These are phyloP conservation scores for Gobius niger DNA, from an alignment of 2,113 vertebrate species.

Conservation along the genomic window DNA sequence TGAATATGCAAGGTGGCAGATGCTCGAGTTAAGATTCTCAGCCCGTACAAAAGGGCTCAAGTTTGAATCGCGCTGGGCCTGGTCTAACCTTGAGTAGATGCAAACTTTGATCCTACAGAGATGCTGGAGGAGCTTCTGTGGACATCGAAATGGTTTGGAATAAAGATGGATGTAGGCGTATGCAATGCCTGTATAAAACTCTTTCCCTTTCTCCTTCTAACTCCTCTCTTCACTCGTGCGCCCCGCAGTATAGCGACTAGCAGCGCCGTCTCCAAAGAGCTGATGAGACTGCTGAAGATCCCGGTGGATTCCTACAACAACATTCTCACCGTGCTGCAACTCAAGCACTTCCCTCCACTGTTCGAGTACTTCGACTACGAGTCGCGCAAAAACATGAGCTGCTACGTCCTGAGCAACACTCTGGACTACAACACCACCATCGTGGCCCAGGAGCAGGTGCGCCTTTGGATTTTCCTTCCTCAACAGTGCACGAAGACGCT, in stretches of 20 bases:
- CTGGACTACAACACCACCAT: slow-evolving; percentile 96
- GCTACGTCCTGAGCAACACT: slow-evolving; percentile 94
- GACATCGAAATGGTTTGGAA: no score
- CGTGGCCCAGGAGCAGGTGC: slow-evolving; percentile 93
- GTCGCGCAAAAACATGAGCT: slow-evolving; percentile 98
- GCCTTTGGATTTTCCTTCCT: background rate
- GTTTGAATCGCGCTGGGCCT: no score
- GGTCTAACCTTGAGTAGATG: no score
- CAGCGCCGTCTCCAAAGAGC: slow-evolving; percentile 96
- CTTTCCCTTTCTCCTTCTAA: background rate
- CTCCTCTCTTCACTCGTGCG: slow-evolving; percentile 10
- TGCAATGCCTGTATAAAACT: background rate
- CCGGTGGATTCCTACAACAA: slow-evolving; percentile 98
- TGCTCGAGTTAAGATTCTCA: no score
- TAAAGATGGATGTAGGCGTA: background rate
- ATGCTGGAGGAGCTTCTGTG: no score
- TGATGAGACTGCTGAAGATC: slow-evolving; percentile 96
- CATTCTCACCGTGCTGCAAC: slow-evolving; percentile 90
- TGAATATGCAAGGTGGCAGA: no score
- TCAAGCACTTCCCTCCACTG: slow-evolving; percentile 95
- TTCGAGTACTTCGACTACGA: slow-evolving; percentile 99
- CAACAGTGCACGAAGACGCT: no score
- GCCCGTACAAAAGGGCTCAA: no score
- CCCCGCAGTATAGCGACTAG: slow-evolving; percentile 90
- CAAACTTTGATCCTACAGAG: no score